These are phyloP conservation scores for Euwallacea fornicatus DNA, from an alignment of 1,140 invertebrate species.

Conservation along the genomic window DNA sequence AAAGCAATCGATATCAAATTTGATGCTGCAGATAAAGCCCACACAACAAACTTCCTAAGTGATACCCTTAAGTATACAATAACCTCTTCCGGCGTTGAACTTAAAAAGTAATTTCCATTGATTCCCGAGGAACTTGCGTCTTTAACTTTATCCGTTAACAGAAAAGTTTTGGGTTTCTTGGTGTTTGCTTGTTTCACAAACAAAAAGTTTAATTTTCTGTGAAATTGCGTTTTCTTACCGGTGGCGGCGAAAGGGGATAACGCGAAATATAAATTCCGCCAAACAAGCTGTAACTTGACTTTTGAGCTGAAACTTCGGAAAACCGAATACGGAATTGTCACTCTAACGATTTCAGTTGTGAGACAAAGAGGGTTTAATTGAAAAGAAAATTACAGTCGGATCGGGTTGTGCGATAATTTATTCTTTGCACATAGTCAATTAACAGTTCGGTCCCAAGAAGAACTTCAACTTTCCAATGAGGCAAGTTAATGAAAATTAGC, in stretches of 20 bases:
- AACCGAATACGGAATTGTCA: too few species aligned
- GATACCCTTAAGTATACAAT: conserved; percentile 25
- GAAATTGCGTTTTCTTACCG: conserved; percentile 9
- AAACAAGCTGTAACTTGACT: not conserved
- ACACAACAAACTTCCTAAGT: conserved; percentile 18
- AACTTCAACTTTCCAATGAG: too few species aligned
- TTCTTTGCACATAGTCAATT: conserved; percentile 1
- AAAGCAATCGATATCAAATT: not conserved
- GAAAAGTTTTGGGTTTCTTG: conserved; percentile 22
- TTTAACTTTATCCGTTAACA: conserved; percentile 20
- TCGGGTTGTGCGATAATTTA: not conserved
- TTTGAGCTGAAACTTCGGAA: not conserved
- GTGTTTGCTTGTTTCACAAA: conserved; percentile 25
- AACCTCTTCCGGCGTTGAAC: conserved; percentile 16
- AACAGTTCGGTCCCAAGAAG: not conserved
- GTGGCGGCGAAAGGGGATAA: conserved; percentile 12
- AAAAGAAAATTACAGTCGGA: not conserved
- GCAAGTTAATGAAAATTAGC: too few species aligned
- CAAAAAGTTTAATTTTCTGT: conserved; percentile 22
- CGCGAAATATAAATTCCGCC: conserved; percentile 13
- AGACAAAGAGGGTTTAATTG: conserved; percentile 1
- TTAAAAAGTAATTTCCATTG: conserved; percentile 33
- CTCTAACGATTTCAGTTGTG: not conserved
- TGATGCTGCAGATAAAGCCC: conserved; percentile 5
- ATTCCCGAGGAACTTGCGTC: conserved; percentile 16